A percentile compares a stretch with the other conserved stretches of the same genome.
phyloP scores from a whole-genome alignment of 2,888 invertebrate genomes.

The Ptilodon capucinus region DNA sequence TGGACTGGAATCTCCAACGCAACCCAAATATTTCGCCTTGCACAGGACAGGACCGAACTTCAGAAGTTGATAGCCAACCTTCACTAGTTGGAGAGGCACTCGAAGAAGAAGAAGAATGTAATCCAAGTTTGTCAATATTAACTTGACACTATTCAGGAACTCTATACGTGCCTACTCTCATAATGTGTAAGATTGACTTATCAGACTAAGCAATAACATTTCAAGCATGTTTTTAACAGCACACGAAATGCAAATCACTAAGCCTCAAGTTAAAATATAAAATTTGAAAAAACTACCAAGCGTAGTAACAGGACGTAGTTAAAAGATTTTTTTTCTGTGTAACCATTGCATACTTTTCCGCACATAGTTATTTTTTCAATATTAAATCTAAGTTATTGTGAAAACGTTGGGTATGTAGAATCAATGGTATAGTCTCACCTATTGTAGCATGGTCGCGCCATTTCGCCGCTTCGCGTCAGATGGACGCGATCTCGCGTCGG shows the following conservation, averaged over 20 bases:
- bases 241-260: neutral
- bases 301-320: no score
- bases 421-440: neutral
- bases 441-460: slow-evolving; percentile 11
- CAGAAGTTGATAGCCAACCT: no score
- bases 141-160: neutral
- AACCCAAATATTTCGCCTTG: no score
- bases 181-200: neutral
- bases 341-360: no score
- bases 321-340: no score
- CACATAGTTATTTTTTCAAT: no score
- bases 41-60: no score
- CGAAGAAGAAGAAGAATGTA: no score
- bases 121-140: neutral
- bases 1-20: no score
- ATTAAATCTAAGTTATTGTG: no score
- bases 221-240: neutral
- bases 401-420: no score
- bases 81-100: no score
- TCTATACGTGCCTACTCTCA: neutral
- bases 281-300: neutral
- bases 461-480: slow-evolving; percentile 23
- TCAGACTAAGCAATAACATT: neutral
- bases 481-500: slow-evolving; percentile 32
- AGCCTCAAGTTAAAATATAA: neutral